These are phyloP conservation scores for Cotesia vestalis DNA, from an alignment of 1,140 invertebrate genomes.

Conservation along the genomic window DNA sequence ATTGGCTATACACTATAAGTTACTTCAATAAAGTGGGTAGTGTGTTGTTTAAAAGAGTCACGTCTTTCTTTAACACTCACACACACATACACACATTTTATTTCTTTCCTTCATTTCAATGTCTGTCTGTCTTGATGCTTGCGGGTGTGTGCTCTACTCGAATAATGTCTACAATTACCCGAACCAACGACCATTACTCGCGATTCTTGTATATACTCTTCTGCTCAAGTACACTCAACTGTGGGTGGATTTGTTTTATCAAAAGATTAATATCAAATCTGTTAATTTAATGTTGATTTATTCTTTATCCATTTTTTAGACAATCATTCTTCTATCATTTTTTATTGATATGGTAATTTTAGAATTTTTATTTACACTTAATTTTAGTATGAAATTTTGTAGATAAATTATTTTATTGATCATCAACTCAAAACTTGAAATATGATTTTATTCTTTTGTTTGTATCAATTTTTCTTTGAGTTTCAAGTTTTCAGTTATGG, in stretches of 20 bases:
- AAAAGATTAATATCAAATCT: neutral
- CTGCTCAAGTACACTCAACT: neutral
- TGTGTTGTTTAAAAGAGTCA: slow-evolving; percentile 18
- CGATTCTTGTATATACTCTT: slow-evolving; percentile 1
- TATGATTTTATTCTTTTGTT: too few species aligned
- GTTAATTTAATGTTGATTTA: neutral
- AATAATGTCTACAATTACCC: slow-evolving; percentile 37
- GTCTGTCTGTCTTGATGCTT: neutral
- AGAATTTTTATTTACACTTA: too few species aligned
- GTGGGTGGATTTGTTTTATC: slow-evolving; percentile 21
- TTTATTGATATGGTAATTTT: too few species aligned
- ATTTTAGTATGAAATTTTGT: too few species aligned
- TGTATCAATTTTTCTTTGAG: too few species aligned
- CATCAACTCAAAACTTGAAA: too few species aligned
- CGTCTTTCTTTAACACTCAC: neutral
- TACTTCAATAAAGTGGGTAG: slow-evolving; percentile 21
- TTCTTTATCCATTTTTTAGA: too few species aligned
- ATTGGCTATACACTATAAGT: slow-evolving; percentile 26
- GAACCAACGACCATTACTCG: slow-evolving; percentile 34
- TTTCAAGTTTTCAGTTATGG: too few species aligned
- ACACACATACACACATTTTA: neutral
- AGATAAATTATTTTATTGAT: too few species aligned
- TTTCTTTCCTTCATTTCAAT: neutral
- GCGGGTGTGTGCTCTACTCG: slow-evolving; percentile 27
- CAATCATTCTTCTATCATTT: too few species aligned